Percentiles rank a stretch among this genome's conserved stretches.
Conservation (phyloP, 2,797 vertebrate species). For the Sebastolobus alascanus region DNA sequence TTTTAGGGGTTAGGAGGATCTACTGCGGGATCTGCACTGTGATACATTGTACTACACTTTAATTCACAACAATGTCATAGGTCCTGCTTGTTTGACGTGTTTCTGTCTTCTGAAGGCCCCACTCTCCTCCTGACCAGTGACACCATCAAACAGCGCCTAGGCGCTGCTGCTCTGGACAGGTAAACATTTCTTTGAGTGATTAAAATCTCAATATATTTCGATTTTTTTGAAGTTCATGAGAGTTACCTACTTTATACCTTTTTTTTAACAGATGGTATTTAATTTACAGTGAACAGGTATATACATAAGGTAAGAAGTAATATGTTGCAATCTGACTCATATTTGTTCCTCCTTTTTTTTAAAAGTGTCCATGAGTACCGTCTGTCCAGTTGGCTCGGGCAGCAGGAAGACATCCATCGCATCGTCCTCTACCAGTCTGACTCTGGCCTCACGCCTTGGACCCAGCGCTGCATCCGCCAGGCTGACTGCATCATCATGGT, state of each 20-base stretch:
- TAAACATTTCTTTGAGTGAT: slow-evolving; percentile 51
- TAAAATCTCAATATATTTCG: not conserved
- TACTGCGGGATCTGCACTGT: not conserved
- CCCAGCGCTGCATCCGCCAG: slow-evolving; percentile 95
- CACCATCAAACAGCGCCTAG: slow-evolving; percentile 92
- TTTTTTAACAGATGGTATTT: not conserved
- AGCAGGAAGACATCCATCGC: slow-evolving; percentile 96
- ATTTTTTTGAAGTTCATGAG: not conserved
- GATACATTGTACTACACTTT: not conserved
- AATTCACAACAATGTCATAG: not conserved
- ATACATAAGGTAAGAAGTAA: not conserved
- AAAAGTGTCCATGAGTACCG: slow-evolving; percentile 92
- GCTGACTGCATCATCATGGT: slow-evolving; percentile 96
- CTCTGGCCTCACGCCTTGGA: slow-evolving; percentile 92
- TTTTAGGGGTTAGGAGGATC: not conserved
- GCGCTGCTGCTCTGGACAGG: slow-evolving; percentile 94
- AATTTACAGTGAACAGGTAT: not conserved
- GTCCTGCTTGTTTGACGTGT: not conserved
- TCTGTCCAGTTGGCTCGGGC: slow-evolving; percentile 95
- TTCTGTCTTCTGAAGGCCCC: slow-evolving; percentile 83
- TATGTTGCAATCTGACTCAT: not conserved
- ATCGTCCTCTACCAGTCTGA: slow-evolving; percentile 96
- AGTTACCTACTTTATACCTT: not conserved
- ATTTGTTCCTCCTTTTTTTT: slow-evolving; percentile 9
- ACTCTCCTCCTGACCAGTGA: slow-evolving; percentile 93